A percentile compares a stretch with the other conserved stretches of the same genome.
These are phyloP conservation scores for Heterotis niloticus DNA, from an alignment of 2,113 vertebrate species.

Conservation along the genomic window DNA sequence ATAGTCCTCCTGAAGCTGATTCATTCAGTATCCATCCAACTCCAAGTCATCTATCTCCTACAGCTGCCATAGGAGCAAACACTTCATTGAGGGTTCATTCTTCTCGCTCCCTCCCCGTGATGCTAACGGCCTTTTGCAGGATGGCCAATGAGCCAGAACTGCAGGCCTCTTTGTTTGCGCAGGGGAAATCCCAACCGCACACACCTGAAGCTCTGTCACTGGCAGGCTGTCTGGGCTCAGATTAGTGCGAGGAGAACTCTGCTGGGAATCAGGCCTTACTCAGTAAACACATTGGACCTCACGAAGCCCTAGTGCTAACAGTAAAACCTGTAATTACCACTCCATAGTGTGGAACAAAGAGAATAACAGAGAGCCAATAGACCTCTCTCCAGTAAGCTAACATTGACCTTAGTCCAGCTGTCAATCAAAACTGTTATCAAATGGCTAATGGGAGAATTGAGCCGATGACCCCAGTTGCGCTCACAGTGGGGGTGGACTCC, in stretches of 20 bases:
- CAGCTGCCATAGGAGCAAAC: slow-evolving; percentile 17
- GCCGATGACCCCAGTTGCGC: background rate
- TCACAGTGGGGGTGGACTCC: background rate
- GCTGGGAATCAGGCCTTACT: background rate
- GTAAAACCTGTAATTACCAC: slow-evolving; percentile 18
- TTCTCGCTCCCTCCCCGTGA: slow-evolving; percentile 9
- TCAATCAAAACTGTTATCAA: background rate
- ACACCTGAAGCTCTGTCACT: background rate
- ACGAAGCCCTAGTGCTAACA: background rate
- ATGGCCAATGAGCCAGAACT: background rate
- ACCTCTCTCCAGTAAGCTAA: background rate
- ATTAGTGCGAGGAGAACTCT: background rate
- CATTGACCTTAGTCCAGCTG: background rate
- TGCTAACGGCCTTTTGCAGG: background rate
- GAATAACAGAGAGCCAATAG: background rate
- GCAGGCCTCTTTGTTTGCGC: background rate
- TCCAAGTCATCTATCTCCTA: background rate
- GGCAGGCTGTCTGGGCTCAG: background rate
- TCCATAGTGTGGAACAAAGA: background rate
- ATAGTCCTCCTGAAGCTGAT: too few species aligned
- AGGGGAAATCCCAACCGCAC: background rate
- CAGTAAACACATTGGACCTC: slow-evolving; percentile 6
- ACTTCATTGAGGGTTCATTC: slow-evolving; percentile 24
- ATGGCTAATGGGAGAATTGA: background rate
- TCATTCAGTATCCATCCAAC: too few species aligned